These are phyloP conservation scores for Murina feae DNA, from an alignment of 2,113 vertebrate genomes.

Conservation along the genomic window DNA sequence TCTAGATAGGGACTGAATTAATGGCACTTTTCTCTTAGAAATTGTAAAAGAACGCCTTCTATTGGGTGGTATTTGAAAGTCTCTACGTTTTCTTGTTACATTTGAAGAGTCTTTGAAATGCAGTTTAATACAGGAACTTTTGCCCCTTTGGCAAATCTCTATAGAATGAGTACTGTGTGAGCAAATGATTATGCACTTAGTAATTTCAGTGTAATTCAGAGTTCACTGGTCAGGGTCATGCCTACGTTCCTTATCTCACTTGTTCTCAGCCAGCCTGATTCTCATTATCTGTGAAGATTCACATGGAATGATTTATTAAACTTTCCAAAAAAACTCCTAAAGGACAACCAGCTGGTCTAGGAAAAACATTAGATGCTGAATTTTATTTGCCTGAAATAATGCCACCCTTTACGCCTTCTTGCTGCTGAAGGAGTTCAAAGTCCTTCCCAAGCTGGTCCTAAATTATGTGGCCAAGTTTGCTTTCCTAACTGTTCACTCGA, in stretches of 20 bases:
- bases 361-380: conserved; percentile 9
- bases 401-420: neutral
- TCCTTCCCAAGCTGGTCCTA: neutral
- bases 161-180: neutral
- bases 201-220: conserved; percentile 54
- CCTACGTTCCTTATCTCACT: conserved; percentile 42
- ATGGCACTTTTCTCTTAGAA: neutral
- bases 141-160: conserved; percentile 23
- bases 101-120: conserved; percentile 19
- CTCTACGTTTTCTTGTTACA: neutral
- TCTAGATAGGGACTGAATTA: neutral
- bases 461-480: neutral
- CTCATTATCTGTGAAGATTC: conserved; percentile 57
- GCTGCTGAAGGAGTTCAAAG: neutral
- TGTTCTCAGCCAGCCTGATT: conserved; percentile 46
- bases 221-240: conserved; percentile 57
- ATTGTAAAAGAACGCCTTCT: neutral
- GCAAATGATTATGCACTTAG: conserved; percentile 39
- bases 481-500: neutral
- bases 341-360: conserved; percentile 7
- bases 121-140: neutral
- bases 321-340: conserved; percentile 22
- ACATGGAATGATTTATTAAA: conserved; percentile 42
- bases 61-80: neutral
- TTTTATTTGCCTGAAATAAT: conserved; percentile 40